Evolutionary conservation across 2,113 vertebrate genomes (phyloP), one percentile per base, ranked within the genome.

Genomic region (Psephotus haematonotus): DNA sequence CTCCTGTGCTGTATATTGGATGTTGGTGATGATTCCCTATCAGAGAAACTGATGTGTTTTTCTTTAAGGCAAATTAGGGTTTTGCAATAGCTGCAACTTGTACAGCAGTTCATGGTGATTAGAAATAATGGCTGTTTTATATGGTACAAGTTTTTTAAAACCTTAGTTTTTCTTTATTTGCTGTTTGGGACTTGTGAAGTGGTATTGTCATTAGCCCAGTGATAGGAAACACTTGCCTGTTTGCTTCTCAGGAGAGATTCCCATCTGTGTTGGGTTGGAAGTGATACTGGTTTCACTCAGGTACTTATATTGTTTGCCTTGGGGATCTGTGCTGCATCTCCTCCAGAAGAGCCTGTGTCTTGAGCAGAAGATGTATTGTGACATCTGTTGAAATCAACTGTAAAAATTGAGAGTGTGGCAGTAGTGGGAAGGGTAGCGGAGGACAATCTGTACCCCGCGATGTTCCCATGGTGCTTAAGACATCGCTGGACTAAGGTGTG

Each of bases 1-100:
- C 13, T 0, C 1, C 7, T 0, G 1, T 60, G 44, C 22, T 12
- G n/a, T 17, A 1, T 3, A 23, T 29, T 27, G 89, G 60, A 8
- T 29, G 47, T 13, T 46, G 76, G 35, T 55, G 72, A 13, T 43
- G 20, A 25, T 49, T 25, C 41, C 22, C 29, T 39, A 4, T 15
- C 62, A 39, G 19, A 75, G 27, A n/a, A 6, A 10, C 50, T 31
- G 20, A 5, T 1, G 6, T 29, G 8, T 4, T 39, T 68, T 77
- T 33, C 33, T 46, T 29, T 7, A 31, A 52, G 74, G 60, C 59
- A 15, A 50, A 13, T 39, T 43, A 8, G 37, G 39, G 27, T 33
- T 85, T 46, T 80, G 15, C 12, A 6, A 11, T 13, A 55, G 53
- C 69, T 91, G 84, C 23, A 49, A 33, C 44, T 69, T 15, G 27